These are phyloP conservation scores for Hydrotaea diabolus DNA, from an alignment of 2,888 invertebrate species.

Conservation along the genomic window DNA sequence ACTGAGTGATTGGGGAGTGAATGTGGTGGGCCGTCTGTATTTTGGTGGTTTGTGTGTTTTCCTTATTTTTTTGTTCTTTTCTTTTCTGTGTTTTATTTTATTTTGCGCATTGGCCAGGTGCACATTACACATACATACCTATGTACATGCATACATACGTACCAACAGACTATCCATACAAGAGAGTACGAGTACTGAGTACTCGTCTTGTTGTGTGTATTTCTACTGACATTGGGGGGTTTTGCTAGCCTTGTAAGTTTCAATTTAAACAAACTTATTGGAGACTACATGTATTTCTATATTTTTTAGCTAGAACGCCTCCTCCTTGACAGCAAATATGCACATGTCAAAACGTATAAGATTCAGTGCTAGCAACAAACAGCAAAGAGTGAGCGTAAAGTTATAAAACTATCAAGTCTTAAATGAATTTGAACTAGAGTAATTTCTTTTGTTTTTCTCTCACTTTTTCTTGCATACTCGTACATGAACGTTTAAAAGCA, in stretches of 20 bases:
- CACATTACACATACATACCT: background rate
- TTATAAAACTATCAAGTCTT: constrained; percentile 7
- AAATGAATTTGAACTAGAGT: constrained; percentile 4
- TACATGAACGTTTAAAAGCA: background rate
- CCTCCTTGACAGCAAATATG: background rate
- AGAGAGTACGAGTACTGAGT: too few species aligned
- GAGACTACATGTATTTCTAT: background rate
- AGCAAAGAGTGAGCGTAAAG: constrained; percentile 19
- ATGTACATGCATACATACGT: background rate
- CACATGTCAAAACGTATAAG: background rate
- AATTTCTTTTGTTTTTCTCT: background rate
- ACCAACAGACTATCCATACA: background rate
- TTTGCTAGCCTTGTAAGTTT: constrained; percentile 66
- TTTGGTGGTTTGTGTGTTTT: constrained; percentile 1
- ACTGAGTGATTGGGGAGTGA: background rate
- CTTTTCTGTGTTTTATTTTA: constrained; percentile 15
- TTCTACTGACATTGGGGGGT: constrained; percentile 60
- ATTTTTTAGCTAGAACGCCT: background rate
- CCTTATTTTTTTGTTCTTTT: background rate
- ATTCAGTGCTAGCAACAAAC: background rate
- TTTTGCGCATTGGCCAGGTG: constrained; percentile 66
- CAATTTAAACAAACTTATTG: constrained; percentile 34
- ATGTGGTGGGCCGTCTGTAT: background rate
- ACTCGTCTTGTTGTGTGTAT: too few species aligned
- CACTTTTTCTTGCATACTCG: background rate